Conservation (phyloP, 2,113 vertebrate species). For the Sclerurus mexicanus region DNA sequence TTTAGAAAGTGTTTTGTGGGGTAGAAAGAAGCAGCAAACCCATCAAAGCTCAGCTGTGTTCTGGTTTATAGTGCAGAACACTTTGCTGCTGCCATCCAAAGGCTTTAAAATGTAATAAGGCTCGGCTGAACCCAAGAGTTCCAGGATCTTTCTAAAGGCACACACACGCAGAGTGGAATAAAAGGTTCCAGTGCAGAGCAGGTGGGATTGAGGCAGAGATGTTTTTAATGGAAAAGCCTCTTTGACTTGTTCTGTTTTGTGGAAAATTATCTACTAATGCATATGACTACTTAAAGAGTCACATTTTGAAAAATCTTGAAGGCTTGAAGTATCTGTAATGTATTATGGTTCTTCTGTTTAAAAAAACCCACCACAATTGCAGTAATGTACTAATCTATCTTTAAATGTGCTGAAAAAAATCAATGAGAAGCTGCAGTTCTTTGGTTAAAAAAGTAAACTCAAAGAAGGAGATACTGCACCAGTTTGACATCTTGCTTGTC, state of each 20-base stretch:
- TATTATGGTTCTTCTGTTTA: not conserved
- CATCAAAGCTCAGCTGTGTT: slow-evolving; percentile 74
- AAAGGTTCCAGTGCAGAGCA: slow-evolving; percentile 25
- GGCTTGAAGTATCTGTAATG: not conserved
- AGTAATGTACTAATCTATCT: not conserved
- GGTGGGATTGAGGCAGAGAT: slow-evolving; percentile 20
- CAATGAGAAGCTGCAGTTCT: not conserved
- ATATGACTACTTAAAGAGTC: not conserved
- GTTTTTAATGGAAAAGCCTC: not conserved
- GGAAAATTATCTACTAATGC: not conserved
- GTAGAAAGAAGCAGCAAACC: slow-evolving; percentile 75
- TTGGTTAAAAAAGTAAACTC: not conserved
- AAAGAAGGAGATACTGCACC: not conserved
- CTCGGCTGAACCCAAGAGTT: slow-evolving; percentile 63
- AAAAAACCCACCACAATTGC: not conserved
- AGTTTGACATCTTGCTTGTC: not conserved
- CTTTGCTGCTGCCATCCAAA: slow-evolving; percentile 72
- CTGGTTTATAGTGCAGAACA: slow-evolving; percentile 79
- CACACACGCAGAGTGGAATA: not conserved
- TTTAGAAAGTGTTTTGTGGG: slow-evolving; percentile 78
- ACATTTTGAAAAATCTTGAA: not conserved
- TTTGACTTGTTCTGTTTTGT: not conserved
- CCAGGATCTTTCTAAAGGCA: slow-evolving; percentile 42
- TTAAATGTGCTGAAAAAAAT: not conserved
- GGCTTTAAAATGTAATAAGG: slow-evolving; percentile 76